Evolutionary conservation across 2,797 vertebrate species (phyloP).

Genomic region (Notamacropus eugenii): DNA sequence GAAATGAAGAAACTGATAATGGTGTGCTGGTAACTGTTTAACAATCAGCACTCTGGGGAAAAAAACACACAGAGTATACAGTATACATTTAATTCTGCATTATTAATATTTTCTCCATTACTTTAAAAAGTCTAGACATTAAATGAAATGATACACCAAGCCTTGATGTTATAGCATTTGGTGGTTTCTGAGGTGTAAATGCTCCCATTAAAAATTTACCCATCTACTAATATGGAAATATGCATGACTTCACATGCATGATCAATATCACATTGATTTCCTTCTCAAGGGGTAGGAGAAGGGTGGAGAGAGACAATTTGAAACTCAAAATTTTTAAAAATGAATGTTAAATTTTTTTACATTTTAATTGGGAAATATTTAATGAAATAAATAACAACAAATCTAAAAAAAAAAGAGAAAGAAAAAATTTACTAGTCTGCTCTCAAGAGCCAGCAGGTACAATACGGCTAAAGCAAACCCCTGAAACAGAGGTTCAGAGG

Average conservation of each 20-base stretch:
- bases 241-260: not conserved
- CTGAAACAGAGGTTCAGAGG: not conserved
- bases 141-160: not conserved
- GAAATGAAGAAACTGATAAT: not conserved
- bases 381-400: not conserved
- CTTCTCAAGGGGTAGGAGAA: not conserved
- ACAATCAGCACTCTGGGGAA: not conserved
- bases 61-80: not conserved
- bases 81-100: not conserved
- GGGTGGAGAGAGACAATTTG: not conserved
- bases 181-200: not conserved
- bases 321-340: not conserved
- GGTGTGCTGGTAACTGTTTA: not conserved
- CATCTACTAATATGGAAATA: not conserved
- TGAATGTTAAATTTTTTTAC: not conserved
- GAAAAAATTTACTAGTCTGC: not conserved
- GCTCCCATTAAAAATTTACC: not conserved
- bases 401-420: not conserved
- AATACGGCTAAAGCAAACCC: not conserved
- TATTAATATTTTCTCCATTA: not conserved
- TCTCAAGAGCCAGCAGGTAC: not conserved
- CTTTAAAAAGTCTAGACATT: not conserved
- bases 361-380: not conserved
- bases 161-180: not conserved
- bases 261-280: not conserved